A percentile compares a stretch with the other conserved stretches of the same genome.
Evolutionary conservation across 2,113 vertebrate species (phyloP).

Genomic region (Stercorarius parasiticus): DNA sequence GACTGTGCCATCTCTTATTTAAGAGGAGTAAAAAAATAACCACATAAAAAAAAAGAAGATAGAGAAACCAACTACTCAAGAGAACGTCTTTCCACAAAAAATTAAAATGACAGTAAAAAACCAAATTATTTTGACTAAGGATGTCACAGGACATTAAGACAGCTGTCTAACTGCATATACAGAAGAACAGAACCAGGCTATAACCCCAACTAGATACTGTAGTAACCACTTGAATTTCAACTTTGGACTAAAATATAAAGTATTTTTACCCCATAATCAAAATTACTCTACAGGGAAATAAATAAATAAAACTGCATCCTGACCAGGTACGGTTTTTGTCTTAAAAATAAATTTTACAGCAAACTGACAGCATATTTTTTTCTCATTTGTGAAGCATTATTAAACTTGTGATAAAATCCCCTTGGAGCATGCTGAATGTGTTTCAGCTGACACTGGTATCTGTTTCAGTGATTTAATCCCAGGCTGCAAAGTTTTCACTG

Average conservation of each 20-base stretch:
- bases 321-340: not conserved
- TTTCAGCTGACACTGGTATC: not conserved
- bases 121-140: not conserved
- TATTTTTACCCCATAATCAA: not conserved
- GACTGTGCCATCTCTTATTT: not conserved
- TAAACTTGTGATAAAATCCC: not conserved
- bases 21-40: not conserved
- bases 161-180: not conserved
- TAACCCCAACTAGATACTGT: not conserved
- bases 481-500: not conserved
- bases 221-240: not conserved
- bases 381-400: not conserved
- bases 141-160: not conserved
- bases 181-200: not conserved
- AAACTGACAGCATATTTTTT: not conserved
- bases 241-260: not conserved
- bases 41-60: not conserved
- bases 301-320: not conserved
- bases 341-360: not conserved
- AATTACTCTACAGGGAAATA: not conserved
- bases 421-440: not conserved
- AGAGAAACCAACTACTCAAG: not conserved
- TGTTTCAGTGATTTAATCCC: not conserved
- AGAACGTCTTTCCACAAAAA: not conserved
- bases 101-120: not conserved